Base-by-base conservation (phyloP, 2,797 vertebrate species). In the Babyrousa celebensis region DNA sequence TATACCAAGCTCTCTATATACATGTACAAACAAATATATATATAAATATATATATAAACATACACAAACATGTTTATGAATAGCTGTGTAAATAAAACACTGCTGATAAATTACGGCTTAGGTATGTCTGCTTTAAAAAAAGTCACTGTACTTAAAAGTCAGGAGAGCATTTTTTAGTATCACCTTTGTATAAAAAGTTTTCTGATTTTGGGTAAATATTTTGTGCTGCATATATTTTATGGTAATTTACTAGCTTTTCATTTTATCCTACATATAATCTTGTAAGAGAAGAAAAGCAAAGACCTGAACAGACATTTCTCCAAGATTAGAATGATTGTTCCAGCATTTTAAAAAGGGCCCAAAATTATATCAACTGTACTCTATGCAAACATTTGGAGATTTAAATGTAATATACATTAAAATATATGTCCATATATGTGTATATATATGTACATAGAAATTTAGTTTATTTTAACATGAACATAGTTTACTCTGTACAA, bases 391-490 rank as follows among this genome's bases (percentile, higher is more conserved):
- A 62, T 89, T 72, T 88, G 17, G 16, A 60, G 25, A 21, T 78
- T 58, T 70, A 60, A 92, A 40, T 16, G 4, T 3, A 71, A 52
- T 68, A n/a, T n/a, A 20, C 11, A 71, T 56, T n/a, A 63, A 3
- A n/a, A 85, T 60, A 36, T 58, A 5, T 78, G 17, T 43, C 3
- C 12, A 25, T 27, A 21, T 1, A 56, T 36, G 36, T 36, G 36
- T 3, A 32, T 2, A 56, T 1, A 18, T 36, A 11, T 16, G 58
- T 36, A 29, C 10, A 8, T 36, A 43, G 62, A 43, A 18, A 72
- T 82, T 71, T 71, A 67, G 82, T 62, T 60, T 29, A 60, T 74
- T 88, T 94, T 80, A 80, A 40, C 58, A 56, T 78, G 4, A 67
- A n/a, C 43, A 16, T 17, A 80, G 16, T 70, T 85, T 14, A 85